Evolutionary conservation across 92 coral and sea anemone genomes (phyloP), one percentile per base, ranked within the genome.

Genomic region (Diadumene lineata): DNA sequence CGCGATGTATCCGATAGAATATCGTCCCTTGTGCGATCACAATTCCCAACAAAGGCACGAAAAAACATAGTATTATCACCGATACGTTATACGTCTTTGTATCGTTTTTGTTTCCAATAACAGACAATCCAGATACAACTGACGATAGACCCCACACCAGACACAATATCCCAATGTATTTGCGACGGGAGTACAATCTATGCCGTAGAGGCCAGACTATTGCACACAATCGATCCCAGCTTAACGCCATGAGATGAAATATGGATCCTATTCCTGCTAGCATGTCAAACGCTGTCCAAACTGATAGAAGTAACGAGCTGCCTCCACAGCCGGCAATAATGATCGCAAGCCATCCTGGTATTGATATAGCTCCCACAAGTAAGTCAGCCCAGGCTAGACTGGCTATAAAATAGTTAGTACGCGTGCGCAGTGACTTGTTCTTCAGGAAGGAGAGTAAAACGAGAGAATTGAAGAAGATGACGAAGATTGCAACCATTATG

Each of bases 201-300:
- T 89, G 94, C 11, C 76, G 69, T 25, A 89, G 75, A 60, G 94
- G 94, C 94, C 94, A 79, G 0, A 89, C 90, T 21, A 89, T 85
- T 0, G 94, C 94, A 60, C 94, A 89, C 24, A 89, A 73, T 17
- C 94, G 73, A 65, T 85, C 94, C 94, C 94, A 89, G 70, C 90
- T 89, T 26, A 89, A 68, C 0, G 94, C 94, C 79, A 87, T 74
- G 13, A 89, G 82, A 34, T 89, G 94, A 7, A 84, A 82, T 16
- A 89, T 89, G 18, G 94, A 89, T 2, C 94, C 84, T 26, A 89
- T 89, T 8, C 94, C 94, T 15, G 87, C 91, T 18, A 86, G 79
- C 72, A 89, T 89, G 60, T 89, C 94, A 65, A 89, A 89, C 22
- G 82, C 83, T 21, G 72, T 76, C 94, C 94, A 89, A 30, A 64